These are phyloP conservation scores for Aulostomus chinensis DNA, from an alignment of 2,797 vertebrate species.

Conservation along the genomic window DNA sequence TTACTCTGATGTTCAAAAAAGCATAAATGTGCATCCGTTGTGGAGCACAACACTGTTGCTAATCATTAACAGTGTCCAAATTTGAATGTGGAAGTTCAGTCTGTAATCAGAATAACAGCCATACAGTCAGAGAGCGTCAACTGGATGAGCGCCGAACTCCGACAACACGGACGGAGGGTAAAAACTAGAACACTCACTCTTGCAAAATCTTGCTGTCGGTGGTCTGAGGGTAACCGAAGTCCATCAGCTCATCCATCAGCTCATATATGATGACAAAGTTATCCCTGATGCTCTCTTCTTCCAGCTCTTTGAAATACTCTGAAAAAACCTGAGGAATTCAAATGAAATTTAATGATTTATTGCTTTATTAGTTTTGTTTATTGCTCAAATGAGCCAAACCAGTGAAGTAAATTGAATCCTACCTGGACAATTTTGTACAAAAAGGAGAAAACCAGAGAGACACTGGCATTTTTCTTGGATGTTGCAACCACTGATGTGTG, in stretches of 20 bases:
- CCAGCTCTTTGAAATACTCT: conserved; percentile 98
- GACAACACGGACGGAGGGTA: too few relatives aligned
- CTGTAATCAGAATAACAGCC: too few relatives aligned
- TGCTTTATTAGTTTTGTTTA: not conserved
- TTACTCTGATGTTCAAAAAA: too few relatives aligned
- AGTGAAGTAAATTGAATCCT: conserved; percentile 21
- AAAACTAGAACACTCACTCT: conserved; percentile 85
- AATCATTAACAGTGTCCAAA: too few relatives aligned
- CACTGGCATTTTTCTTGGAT: conserved; percentile 97
- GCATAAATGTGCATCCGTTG: too few relatives aligned
- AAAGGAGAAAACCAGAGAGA: conserved; percentile 97
- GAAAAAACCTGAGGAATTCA: conserved; percentile 91
- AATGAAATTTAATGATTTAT: not conserved
- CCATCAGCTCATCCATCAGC: conserved; percentile 97
- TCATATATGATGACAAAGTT: conserved; percentile 99
- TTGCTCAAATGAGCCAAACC: too few relatives aligned
- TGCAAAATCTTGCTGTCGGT: conserved; percentile 99
- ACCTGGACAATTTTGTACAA: conserved; percentile 99
- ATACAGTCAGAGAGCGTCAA: not conserved
- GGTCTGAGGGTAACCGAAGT: conserved; percentile 97
- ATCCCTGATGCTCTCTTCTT: conserved; percentile 98
- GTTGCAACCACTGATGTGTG: conserved; percentile 92
- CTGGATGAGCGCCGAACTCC: too few relatives aligned
- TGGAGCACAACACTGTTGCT: too few relatives aligned
- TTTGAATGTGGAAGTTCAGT: too few relatives aligned